Percentiles rank a stretch among this genome's conserved stretches.
phyloP scores from a whole-genome alignment of 2,888 invertebrate genomes.

The Megastigmus dorsalis region DNA sequence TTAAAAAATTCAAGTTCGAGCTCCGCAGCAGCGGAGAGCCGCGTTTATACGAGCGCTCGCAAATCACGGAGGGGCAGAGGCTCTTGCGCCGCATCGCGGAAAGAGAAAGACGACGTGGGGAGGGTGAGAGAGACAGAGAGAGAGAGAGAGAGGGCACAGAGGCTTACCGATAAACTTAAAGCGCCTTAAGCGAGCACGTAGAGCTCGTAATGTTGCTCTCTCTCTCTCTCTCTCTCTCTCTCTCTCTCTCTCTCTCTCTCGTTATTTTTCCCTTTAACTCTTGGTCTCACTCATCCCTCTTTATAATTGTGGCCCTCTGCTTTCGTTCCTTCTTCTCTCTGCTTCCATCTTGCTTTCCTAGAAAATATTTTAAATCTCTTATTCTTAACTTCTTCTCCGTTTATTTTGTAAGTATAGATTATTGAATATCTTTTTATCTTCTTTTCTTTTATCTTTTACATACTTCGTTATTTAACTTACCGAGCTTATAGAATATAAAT shows the following conservation, averaged over 20 bases:
- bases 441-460: too few species aligned
- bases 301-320: constrained; percentile 24
- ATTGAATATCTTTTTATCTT: too few species aligned
- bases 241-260: neutral
- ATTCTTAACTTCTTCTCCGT: too few species aligned
- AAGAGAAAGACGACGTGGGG: neutral
- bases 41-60: constrained; percentile 21
- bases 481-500: too few species aligned
- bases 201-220: constrained; percentile 52
- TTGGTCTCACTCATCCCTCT: constrained; percentile 4
- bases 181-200: constrained; percentile 57
- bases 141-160: neutral
- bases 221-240: constrained; percentile 1
- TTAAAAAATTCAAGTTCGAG: constrained; percentile 45
- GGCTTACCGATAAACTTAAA: constrained; percentile 50
- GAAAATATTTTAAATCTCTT: too few species aligned
- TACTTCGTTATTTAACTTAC: too few species aligned
- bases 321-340: neutral
- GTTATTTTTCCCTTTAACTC: neutral
- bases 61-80: constrained; percentile 28
- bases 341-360: neutral
- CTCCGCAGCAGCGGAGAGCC: neutral
- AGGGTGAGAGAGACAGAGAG: neutral
- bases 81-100: neutral
- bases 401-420: too few species aligned